A percentile compares a stretch with the other conserved stretches of the same genome.
phyloP scores from a whole-genome alignment of 1,140 invertebrate genomes.

The Mya arenaria region DNA sequence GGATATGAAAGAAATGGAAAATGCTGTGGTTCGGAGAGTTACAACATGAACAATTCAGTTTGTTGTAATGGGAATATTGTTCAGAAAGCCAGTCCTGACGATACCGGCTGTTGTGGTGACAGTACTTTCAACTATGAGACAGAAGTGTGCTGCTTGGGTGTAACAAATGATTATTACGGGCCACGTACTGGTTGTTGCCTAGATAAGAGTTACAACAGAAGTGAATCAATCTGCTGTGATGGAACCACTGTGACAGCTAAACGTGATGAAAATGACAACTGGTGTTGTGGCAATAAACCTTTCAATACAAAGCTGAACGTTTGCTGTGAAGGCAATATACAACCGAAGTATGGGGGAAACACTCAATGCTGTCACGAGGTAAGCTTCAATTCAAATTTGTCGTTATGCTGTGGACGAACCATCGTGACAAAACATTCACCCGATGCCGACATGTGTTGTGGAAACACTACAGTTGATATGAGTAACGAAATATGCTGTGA shows the following conservation, averaged over 20 bases:
- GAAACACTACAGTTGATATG: background rate
- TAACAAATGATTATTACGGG: background rate
- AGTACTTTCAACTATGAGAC: constrained; percentile 34
- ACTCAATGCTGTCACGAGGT: background rate
- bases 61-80: constrained; percentile 7
- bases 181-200: constrained; percentile 10
- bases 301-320: background rate
- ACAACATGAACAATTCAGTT: background rate
- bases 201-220: constrained; percentile 8
- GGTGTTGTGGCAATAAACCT: constrained; percentile 19
- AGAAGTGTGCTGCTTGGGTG: constrained; percentile 25
- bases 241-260: background rate
- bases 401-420: background rate
- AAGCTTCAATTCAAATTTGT: background rate
- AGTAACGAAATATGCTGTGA: constrained; percentile 17
- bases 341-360: background rate
- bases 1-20: background rate
- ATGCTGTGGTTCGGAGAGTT: constrained; percentile 14
- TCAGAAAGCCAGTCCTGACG: background rate
- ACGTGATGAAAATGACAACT: constrained; percentile 10
- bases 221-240: constrained; percentile 8
- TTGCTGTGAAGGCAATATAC: constrained; percentile 16
- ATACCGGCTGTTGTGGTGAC: constrained; percentile 24
- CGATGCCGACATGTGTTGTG: constrained; percentile 10
- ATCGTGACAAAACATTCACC: background rate